Evolutionary conservation across 2,888 invertebrate genomes (phyloP), one percentile per base, ranked within the genome.

Genomic region (Drosophila lacicola): DNA sequence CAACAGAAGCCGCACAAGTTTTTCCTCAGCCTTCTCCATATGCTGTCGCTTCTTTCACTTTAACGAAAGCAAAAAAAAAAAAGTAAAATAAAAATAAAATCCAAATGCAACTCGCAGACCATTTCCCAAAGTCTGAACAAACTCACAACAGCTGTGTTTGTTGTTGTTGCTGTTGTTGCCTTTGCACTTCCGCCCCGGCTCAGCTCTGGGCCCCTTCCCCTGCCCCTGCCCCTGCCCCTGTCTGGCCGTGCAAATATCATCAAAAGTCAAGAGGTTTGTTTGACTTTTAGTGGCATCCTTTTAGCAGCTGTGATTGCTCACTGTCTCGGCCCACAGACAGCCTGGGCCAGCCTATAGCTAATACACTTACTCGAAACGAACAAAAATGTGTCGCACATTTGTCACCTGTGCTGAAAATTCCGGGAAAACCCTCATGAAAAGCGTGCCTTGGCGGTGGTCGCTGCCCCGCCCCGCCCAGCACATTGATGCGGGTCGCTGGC

Each of bases 351-450:
- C 47, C 42, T 60, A 46, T 64, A 64, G 66, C 75, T 77, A 64
- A 66, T 51, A 51, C 33, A 45, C 49, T 71, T 62, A 53, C n/a
- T 63, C 2, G 29, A 29, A 8, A 8, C 1, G 8, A 2, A 8
- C 6, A 25, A 21, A 8, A 44, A 51, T 36, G 37, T 44, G 17
- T 70, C 41, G 58, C 57, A 62, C 80, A 83, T 78, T 69, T 70
- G 72, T 78, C 80, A 86, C 86, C 83, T 88, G 89, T 66, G 61
- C 70, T 70, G 73, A 61, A 84, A 90, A 90, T 90, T 90, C 90
- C 80, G 83, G 90, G 90, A 90, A 90, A 90, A 78, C 87, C 85
- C 85, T 74, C 78, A 82, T 82, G 74, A 72, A 80, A 70, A 70
- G 64, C 82, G 63, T 81, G 66, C 56, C 53, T 39, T 58, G 50